Evolutionary conservation across 2,888 invertebrate species (phyloP), one percentile per base, ranked within the genome.

Genomic region (Heteromurus nitidus): DNA sequence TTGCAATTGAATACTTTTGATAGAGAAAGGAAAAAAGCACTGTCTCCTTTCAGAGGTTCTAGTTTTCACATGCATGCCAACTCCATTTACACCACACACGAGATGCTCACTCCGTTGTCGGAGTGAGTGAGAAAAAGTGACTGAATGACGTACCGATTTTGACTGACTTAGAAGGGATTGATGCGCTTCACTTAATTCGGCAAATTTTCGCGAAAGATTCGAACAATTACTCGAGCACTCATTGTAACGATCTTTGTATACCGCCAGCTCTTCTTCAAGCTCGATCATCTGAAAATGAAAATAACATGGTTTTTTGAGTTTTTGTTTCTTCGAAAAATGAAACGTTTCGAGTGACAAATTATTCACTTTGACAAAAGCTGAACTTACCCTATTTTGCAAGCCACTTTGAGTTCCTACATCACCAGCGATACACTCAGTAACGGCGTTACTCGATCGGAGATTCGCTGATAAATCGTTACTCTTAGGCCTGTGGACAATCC

Each of bases 221-320:
- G 92, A 90, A 87, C 92, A 92, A 87, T 94, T 93, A 28, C 91
- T 92, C 87, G 91, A 90, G 80, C 92, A 92, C 86, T 91, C 91
- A 80, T 93, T 93, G 91, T 93, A 95, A 86, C 93, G 91, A 89
- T 94, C 93, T 88, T 94, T 94, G 83, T 95, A 91, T 65, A 92
- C 90, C 76, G 93, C 92, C 87, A 95, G 90, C 89, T 95, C 94
- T 88, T 94, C 94, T 88, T 94, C 93, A 26, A 94, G 90, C 88
- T 92, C 92, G 88, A 91, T 91, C 88, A 93, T 89, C 88, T 88
- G 53, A 16, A 86, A 26, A n/a, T 47, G 1, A 64, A 50, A 18
- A 26, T 44, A 60, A 64, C n/a, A n/a, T n/a, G n/a, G n/a, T n/a
- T n/a, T n/a, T n/a, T n/a, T n/a, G n/a, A n/a, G n/a, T n/a, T n/a